Evolutionary conservation across 2,113 vertebrate species (phyloP).

Genomic region (Muscicapa adusta): DNA sequence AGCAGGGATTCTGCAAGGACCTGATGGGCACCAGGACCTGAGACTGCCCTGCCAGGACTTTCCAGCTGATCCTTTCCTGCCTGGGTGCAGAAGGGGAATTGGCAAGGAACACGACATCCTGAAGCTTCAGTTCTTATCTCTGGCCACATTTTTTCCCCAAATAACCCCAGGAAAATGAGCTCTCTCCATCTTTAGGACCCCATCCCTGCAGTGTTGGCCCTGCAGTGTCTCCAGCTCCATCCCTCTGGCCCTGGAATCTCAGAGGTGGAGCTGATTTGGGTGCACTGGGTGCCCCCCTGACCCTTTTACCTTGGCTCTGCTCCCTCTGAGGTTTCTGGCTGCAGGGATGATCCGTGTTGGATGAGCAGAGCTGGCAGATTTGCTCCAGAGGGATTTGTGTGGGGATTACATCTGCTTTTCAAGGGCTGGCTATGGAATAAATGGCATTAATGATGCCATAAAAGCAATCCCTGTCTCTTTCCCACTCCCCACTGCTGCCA

Average conservation of each 20-base stretch:
- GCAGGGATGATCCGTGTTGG: neutral
- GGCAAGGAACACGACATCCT: neutral
- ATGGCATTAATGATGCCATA: neutral
- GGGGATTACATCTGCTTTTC: neutral
- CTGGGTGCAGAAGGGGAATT: neutral
- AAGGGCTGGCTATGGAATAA: neutral
- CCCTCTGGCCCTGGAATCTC: neutral
- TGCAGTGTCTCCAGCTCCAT: neutral
- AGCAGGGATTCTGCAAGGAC: neutral
- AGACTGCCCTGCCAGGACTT: accelerated
- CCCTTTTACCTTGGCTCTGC: neutral
- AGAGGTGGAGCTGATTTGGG: neutral
- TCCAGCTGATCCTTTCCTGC: neutral
- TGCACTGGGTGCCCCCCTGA: neutral
- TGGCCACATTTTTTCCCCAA: neutral
- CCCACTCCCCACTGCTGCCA: neutral
- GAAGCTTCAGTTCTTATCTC: neutral
- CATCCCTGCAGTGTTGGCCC: neutral
- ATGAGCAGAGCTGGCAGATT: neutral
- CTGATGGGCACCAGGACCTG: neutral
- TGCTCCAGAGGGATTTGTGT: neutral
- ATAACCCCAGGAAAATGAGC: neutral
- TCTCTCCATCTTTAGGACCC: neutral
- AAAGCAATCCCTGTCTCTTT: neutral
- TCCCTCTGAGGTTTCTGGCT: conserved; percentile 6